Evolutionary conservation across 1,140 invertebrate genomes (phyloP), one percentile per base, ranked within the genome.

Genomic region (Helicoverpa armigera): DNA sequence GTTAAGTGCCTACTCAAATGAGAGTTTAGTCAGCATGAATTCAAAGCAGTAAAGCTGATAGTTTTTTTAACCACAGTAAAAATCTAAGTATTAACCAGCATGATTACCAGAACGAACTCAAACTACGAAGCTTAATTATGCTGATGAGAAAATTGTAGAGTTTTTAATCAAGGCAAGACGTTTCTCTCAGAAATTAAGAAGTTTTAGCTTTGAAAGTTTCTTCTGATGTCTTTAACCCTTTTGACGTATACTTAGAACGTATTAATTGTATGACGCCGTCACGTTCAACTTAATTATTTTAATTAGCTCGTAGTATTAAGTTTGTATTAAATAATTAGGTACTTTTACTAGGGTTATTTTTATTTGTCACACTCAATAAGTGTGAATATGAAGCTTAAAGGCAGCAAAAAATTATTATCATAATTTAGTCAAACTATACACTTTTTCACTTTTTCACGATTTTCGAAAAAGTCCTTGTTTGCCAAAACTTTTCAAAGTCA

Each of bases 111-210:
- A 43, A 31, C 14, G 29, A 53, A 29, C 16, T 29, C 2, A 29
- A 53, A 70, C 48, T 48, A 43, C 31, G n/a, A 7, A 53, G 67
- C 23, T 70, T 51, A 70, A 69, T 53, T 69, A 69, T 13, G 48
- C 67, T 51, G 13, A 70, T 51, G 48, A 70, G 67, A 70, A 70
- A 70, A 70, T 70, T 70, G 18, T n/a, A 18, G 65, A 65, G 61
- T 35, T 70, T 70, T 70, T 29, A 51, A 70, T 53, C 43, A 70
- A 70, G 11, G 48, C 48, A 11, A 70, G 67, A 53, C 16, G 31
- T 51, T 13, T 51, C 13, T 3, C 67, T 50, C 12, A 70, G 67
- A 53, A 53, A 51, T 70, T 51, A 70, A 70, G 48, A 18, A 70
- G 11, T 51, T 53, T 13, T 53, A 70, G 18, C 16, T 51, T 70